A percentile compares a stretch with the other conserved stretches of the same genome.
These are phyloP conservation scores for Picus viridis DNA, from an alignment of 2,797 vertebrate species.

Conservation along the genomic window DNA sequence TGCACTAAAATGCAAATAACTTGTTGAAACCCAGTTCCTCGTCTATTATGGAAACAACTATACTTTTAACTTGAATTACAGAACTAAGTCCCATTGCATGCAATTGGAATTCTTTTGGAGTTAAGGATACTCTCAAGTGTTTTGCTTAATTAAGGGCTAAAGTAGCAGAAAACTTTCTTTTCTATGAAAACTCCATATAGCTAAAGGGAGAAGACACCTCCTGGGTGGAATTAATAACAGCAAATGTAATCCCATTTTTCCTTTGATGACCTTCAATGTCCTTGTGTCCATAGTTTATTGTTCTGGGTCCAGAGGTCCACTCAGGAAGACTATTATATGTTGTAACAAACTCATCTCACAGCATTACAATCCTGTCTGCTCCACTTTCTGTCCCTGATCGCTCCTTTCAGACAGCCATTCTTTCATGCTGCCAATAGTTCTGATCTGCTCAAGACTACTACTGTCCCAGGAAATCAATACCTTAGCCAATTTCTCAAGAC, in stretches of 20 bases:
- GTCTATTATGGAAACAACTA: not conserved
- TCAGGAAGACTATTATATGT: not conserved
- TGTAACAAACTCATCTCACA: conserved; percentile 6
- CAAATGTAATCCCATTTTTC: not conserved
- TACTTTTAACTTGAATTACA: not conserved
- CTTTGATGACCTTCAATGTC: not conserved
- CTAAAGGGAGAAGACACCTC: not conserved
- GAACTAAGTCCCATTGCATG: not conserved
- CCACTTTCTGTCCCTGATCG: not conserved
- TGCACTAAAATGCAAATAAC: not conserved
- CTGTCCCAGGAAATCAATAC: conserved; percentile 9
- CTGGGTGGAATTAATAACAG: not conserved
- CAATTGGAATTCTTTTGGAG: not conserved
- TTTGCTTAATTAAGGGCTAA: not conserved
- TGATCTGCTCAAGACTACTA: not conserved
- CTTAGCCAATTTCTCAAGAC: not conserved
- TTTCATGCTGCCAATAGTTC: conserved; percentile 3
- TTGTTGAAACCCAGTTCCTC: not conserved
- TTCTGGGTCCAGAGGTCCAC: not conserved
- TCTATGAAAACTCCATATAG: not conserved
- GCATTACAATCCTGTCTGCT: not conserved
- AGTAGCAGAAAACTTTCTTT: not conserved
- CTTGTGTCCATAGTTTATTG: not conserved
- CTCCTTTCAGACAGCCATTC: not conserved
- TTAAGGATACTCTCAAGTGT: not conserved